Evolutionary conservation across 2,113 vertebrate species (phyloP).

Genomic region (Rhipidura dahli): DNA sequence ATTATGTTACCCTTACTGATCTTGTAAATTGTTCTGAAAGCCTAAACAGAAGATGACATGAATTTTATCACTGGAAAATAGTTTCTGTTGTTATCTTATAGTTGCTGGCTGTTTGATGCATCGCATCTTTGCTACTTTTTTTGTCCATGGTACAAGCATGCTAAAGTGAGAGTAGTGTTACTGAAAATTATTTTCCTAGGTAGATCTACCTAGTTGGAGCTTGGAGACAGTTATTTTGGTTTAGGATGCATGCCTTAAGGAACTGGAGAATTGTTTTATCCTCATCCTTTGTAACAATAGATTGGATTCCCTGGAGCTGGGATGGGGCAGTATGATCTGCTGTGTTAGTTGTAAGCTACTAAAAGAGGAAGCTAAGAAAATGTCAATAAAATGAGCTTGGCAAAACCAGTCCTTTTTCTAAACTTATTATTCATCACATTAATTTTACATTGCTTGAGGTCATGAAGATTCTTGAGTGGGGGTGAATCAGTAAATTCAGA

Average conservation of each 20-base stretch:
- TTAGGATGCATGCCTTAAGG: not conserved
- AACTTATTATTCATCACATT: not conserved
- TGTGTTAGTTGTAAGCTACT: not conserved
- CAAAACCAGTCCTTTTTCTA: not conserved
- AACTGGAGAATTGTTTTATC: not conserved
- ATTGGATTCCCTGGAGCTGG: not conserved
- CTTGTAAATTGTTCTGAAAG: not conserved
- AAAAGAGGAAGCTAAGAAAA: not conserved
- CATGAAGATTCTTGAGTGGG: not conserved
- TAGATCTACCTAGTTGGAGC: not conserved
- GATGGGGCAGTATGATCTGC: not conserved
- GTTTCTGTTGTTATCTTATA: not conserved
- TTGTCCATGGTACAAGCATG: rapidly evolving
- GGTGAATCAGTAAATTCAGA: not conserved
- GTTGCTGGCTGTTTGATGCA: not conserved
- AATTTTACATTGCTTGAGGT: not conserved
- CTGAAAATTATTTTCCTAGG: not conserved
- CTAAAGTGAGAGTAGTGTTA: not conserved
- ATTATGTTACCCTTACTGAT: not conserved
- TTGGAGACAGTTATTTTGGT: not conserved
- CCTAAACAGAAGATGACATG: not conserved
- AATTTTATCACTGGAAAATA: not conserved
- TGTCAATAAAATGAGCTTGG: not conserved
- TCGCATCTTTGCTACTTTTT: not conserved
- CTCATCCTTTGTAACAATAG: not conserved